Base-by-base conservation (phyloP, 2,888 invertebrate genomes). In the Leucania comma region DNA sequence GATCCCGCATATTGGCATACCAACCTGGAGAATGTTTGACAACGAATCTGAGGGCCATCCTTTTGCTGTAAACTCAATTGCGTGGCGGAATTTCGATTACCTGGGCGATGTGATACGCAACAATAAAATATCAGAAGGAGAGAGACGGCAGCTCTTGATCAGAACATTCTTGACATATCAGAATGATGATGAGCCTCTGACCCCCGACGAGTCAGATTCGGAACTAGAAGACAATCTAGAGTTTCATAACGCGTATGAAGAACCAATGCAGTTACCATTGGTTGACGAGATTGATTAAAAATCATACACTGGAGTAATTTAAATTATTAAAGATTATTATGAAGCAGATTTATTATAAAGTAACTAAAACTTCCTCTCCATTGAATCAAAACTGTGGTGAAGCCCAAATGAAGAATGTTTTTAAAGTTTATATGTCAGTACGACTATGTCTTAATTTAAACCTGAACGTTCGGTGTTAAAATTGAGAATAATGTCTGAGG, bases 1-100 rank as follows among this genome's bases (percentile, higher is more conserved):
- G 2, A 78, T 75, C 12, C 60, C 64, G 12, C 57, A 46, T 38
- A 71, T 78, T 9, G 79, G 79, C 4, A 75, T 61, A 24, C 79
- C 73, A 17, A 75, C 64, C 1, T 78, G 64, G 60, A 51, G 53
- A 20, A 78, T 72, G 75, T 75, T 65, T 14, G 57, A 64, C 6
- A 60, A 51, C 4, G 17, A 22, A 10, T 22, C 50, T 1, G 56
- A 61, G 5, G 14, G 32, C 5, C 48, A 73, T 12, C 51, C 79
- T 8, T 75, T 75, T 51, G 24, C 73, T 20, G 61, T 61, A 14
- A 50, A 42, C 6, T 61, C 73, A 14, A 12, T 53, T n/a, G 60
- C 35, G 14, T 65, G 79, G 79, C 12, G n/a, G 1, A 32, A 57
- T 17, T 57, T 75, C 10, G 26, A 26, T 4, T 2, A 8, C 0